Conservation (phyloP, 64 coral and sea anemone species). For the Montipora cactus region DNA sequence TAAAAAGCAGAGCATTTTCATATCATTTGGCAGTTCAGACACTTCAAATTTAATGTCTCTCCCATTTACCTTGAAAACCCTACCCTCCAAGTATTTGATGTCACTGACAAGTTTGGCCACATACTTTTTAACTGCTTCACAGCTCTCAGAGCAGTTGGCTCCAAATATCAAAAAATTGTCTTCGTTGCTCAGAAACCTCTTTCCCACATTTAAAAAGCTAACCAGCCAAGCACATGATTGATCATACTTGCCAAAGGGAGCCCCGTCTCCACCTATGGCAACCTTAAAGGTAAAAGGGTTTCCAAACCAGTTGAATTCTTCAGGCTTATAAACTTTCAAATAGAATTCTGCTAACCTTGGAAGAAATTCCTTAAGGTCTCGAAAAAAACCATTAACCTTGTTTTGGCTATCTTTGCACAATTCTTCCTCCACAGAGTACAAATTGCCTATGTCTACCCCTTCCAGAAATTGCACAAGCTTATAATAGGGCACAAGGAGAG, state of each 20-base stretch:
- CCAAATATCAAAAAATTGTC: conserved; percentile 59
- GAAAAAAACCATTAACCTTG: conserved; percentile 60
- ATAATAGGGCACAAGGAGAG: conserved; percentile 56
- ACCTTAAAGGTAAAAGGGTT: conserved; percentile 24
- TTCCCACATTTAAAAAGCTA: conserved; percentile 42
- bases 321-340: conserved; percentile 37
- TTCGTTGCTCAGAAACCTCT: conserved; percentile 50
- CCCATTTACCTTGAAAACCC: conserved; percentile 45
- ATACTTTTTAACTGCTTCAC: conserved; percentile 52
- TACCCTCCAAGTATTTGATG: conserved; percentile 42
- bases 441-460: conserved; percentile 79
- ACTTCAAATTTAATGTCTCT: not conserved
- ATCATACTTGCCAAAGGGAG: conserved; percentile 55
- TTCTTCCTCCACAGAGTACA: conserved; percentile 63
- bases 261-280: conserved; percentile 53
- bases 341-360: conserved; percentile 43
- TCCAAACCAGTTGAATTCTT: conserved; percentile 28
- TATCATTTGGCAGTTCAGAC: conserved; percentile 70
- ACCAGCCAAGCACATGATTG: conserved; percentile 49
- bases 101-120: conserved; percentile 43
- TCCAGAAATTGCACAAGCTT: conserved; percentile 63
- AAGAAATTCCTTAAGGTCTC: conserved; percentile 66
- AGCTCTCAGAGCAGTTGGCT: conserved; percentile 54
- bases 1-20: conserved; percentile 68
- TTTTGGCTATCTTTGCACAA: conserved; percentile 72